phyloP scores from a whole-genome alignment of 1,140 invertebrate species.

The Lucilia cuprina region DNA sequence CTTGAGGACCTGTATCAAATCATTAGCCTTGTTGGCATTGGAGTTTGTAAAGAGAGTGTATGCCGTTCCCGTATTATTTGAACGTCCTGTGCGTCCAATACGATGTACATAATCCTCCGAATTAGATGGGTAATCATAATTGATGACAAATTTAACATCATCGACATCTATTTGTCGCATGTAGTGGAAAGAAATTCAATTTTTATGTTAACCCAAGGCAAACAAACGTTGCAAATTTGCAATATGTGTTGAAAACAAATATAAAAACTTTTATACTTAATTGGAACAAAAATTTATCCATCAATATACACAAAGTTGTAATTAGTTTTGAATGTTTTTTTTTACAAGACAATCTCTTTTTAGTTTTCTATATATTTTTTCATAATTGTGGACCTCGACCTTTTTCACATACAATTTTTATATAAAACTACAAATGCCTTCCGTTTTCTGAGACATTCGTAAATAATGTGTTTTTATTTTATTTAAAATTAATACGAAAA shows the following conservation, averaged over 20 bases:
- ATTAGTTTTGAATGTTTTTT: neutral
- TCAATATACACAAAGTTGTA: constrained; percentile 52
- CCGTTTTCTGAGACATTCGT: neutral
- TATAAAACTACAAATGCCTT: neutral
- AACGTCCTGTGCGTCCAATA: constrained; percentile 96
- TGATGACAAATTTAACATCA: constrained; percentile 99
- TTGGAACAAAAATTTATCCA: constrained; percentile 63
- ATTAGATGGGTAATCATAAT: constrained; percentile 98
- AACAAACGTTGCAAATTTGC: constrained; percentile 37
- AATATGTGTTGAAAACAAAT: constrained; percentile 7
- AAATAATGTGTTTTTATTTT: neutral
- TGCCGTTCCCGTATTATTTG: constrained; percentile 92
- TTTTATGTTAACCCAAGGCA: constrained; percentile 25
- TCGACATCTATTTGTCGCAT: constrained; percentile 85
- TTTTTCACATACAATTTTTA: constrained; percentile 44
- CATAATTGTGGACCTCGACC: constrained; percentile 61
- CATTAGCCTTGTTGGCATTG: constrained; percentile 91
- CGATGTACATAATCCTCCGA: constrained; percentile 99
- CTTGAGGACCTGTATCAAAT: constrained; percentile 89
- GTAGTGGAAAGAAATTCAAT: constrained; percentile 28
- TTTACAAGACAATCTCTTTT: constrained; percentile 23
- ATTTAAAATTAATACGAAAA: constrained; percentile 13
- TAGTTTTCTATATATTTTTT: constrained; percentile 39
- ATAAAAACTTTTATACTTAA: constrained; percentile 26
- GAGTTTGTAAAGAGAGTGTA: constrained; percentile 97